phyloP scores from a whole-genome alignment of 1,140 invertebrate genomes.

The Oedothorax gibbosus region DNA sequence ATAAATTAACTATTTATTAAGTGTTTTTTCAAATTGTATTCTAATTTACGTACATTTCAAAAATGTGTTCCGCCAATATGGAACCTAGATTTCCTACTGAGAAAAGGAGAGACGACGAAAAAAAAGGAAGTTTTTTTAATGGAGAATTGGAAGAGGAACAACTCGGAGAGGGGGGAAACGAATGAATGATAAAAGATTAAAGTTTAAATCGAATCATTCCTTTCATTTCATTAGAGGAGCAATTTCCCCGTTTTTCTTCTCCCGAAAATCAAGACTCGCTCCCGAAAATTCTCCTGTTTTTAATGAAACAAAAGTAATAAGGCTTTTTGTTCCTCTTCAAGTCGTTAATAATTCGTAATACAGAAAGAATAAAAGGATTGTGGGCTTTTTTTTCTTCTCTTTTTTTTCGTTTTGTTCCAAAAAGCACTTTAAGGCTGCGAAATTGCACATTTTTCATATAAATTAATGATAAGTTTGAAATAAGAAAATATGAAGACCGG shows the following conservation, averaged over 20 bases:
- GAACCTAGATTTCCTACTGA: no score
- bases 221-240: slow-evolving; percentile 59
- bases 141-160: slow-evolving; percentile 9
- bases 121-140: slow-evolving; percentile 33
- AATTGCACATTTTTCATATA: slow-evolving; percentile 61
- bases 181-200: slow-evolving; percentile 60
- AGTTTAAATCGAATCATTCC: slow-evolving; percentile 61
- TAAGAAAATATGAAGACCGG: slow-evolving; percentile 44
- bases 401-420: slow-evolving; percentile 45
- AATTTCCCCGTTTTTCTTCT: slow-evolving; percentile 44
- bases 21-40: no score
- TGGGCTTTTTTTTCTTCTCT: slow-evolving; percentile 17
- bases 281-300: slow-evolving; percentile 47
- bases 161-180: background rate
- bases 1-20: no score
- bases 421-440: slow-evolving; percentile 56
- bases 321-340: slow-evolving; percentile 51
- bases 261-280: slow-evolving; percentile 45
- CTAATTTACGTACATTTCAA: no score
- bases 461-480: slow-evolving; percentile 61
- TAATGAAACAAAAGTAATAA: slow-evolving; percentile 60
- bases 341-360: slow-evolving; percentile 59
- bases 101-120: background rate
- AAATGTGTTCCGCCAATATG: no score
- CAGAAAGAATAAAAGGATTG: slow-evolving; percentile 24